Base-by-base conservation (phyloP, 2,888 invertebrate species). In the Ellobium chinense region DNA sequence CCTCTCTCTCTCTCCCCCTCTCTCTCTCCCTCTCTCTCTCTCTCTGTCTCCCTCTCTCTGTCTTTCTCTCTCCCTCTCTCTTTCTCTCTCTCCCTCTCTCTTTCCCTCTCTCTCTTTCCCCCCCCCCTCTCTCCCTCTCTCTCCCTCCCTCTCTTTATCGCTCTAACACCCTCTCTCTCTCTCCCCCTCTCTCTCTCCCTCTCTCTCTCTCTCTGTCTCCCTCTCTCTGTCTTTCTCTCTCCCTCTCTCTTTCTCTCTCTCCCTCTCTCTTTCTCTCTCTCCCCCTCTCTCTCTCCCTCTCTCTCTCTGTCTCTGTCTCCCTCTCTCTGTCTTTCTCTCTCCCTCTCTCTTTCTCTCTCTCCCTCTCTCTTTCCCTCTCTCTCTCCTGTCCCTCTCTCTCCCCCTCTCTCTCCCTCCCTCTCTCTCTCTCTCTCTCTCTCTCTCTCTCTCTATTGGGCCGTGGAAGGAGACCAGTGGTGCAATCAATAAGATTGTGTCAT, bases 81-180 rank as follows among this genome's bases (percentile, higher is more conserved):
- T 36, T 68, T 68, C 37, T 31, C 66, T 31, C 66, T 66, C 66
- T 37, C 69, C 37, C 36, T 36, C 36, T 69, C 69, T 69, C 69
- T 69, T n/a, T 69, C 69, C 37, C 72, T 72, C 58, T 34, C 56
- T n/a, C 72, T 58, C 72, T 72, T 36, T 36, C 34, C 31, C 36
- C 68, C 31, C 31, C 37, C 31, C 36, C 68, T 68, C 21, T 34
- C 31, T 68, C 68, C 36, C 21, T 36, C 31, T 68, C 68, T 68
- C 31, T 68, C 68, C 36, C 31, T 34, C 21, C 31, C 68, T 68
- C 31, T 36, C n/a, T n/a, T n/a, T n/a, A n/a, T 18, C 46, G 7
- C 46, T 46, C 46, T 46, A 18, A 46, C 46, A 12, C 46, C 18
- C 31, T 34, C 31, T 68, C 68, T 68, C 31, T 36, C 21, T 68